These are phyloP conservation scores for Heteronetta atricapilla DNA, from an alignment of 2,113 vertebrate species.

Conservation along the genomic window DNA sequence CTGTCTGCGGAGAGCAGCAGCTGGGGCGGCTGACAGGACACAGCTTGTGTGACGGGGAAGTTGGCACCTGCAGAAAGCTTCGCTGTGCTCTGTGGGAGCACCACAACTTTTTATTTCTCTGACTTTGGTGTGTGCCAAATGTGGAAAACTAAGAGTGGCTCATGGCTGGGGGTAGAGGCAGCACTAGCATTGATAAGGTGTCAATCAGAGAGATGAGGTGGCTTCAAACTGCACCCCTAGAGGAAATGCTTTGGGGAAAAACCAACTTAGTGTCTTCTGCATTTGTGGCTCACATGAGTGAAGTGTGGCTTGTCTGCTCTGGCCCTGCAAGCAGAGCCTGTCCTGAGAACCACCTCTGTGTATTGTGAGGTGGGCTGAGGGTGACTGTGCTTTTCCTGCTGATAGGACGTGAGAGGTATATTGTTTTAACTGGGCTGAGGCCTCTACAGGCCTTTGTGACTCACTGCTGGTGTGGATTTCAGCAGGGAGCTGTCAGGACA, in stretches of 20 bases:
- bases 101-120: not conserved
- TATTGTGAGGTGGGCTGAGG: not conserved
- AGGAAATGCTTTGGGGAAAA: not conserved
- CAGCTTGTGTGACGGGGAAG: not conserved
- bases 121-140: not conserved
- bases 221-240: rapidly evolving
- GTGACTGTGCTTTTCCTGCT: not conserved
- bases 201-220: not conserved
- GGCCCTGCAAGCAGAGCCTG: too few relatives aligned
- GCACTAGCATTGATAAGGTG: not conserved
- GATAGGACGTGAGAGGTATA: rapidly evolving
- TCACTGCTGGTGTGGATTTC: not conserved
- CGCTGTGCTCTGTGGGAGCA: not conserved
- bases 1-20: not conserved
- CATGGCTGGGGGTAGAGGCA: not conserved
- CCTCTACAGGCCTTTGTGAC: not conserved
- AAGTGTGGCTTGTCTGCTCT: not conserved
- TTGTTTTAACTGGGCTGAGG: not conserved
- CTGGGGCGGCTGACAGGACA: not conserved
- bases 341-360: not conserved
- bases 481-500: not conserved
- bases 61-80: not conserved
- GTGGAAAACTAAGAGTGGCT: not conserved
- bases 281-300: not conserved
- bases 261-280: rapidly evolving